Base-by-base conservation (phyloP, 2,113 vertebrate species). In the Nycticorax nycticorax region DNA sequence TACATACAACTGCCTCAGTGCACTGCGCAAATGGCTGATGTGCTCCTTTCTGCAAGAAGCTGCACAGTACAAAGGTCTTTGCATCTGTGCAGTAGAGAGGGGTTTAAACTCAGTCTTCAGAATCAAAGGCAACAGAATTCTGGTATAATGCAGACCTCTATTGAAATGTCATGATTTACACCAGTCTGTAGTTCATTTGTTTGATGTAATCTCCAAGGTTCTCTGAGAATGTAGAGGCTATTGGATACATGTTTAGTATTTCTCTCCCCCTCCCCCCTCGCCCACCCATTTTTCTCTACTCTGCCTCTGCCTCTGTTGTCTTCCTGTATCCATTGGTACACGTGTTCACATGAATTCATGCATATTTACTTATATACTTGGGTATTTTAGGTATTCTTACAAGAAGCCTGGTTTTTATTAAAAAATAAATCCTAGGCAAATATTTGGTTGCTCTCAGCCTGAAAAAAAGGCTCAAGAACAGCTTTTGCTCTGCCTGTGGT, bases 391-490 rank as follows among this genome's bases (percentile, higher is more conserved):
- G 11, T 68, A 68, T 91, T 96, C n/a, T 91, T 80, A 35, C 41
- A 86, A 93, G 67, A 86, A 83, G 26, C 33, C 27, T 85, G 37
- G 0, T 24, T 92, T 77, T 96, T 71, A 83, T 94, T 82, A 69
- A 92, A 92, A 93, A 93, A 63, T 63, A 89, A 94, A 84, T 80
- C 57, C 26, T 87, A 92, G 18, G 19, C 56, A 43, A 62, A 73
- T 81, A 88, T 89, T 86, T 86, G 94, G 67, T 90, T 97, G 48
- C 88, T 97, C 69, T 97, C 82, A 94, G 69, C 26, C 86, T 97
- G 93, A 94, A 92, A 96, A n/a, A 97, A 97, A 91, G 30, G 47
- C 93, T 97, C 94, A 75, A 88, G 69, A 93, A 81, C 14, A 83
- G 73, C 47, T 97, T 96, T 84, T 95, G 69, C 60, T 80, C 73